Evolutionary conservation across 2,113 vertebrate genomes (phyloP), one percentile per base, ranked within the genome.

Genomic region (Dissostichus mawsoni): DNA sequence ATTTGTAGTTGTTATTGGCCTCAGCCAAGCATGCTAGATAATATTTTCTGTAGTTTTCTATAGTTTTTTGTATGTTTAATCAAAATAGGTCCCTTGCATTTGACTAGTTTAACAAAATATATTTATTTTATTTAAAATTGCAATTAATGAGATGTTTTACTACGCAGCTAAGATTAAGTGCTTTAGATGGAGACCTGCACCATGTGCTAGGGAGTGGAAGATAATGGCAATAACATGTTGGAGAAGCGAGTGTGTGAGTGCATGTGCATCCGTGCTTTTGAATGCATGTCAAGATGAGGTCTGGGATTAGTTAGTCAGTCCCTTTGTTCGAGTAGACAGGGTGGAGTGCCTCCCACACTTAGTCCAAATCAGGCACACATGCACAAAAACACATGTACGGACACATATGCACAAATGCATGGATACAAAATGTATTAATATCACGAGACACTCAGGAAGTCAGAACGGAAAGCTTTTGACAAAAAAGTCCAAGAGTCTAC

Each of bases 271-370:
- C 41, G 23, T 65, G 57, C 23, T 57, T 66, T 36, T 71, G 80
- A 50, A n/a, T 84, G 65, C 13, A 51, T 81, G 73, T 81, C 51
- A 73, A 44, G 64, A 87, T 72, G 76, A 78, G 33, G 80, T 89
- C 90, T 93, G 92, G 86, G 36, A 89, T 68, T 75, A 83, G 73
- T 93, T 93, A 90, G 58, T 66, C 44, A 76, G 85, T 76, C 20
- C 56, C 83, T 87, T 89, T 91, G 89, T 91, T 84, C 73, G 78
- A 81, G 69, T 77, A 74, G 81, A 71, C 63, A 78, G 87, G 87
- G 85, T 81, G 87, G 83, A 88, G 83, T 66, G 57, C 67, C 76
- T 79, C 87, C 79, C 76, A 83, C 85, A 76, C 83, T 69, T 23
- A 20, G 48, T 59, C 18, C 56, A 82, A 84, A 78, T 74, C 87